Evolutionary conservation across 2,113 vertebrate species (phyloP), one percentile per base, ranked within the genome.

Genomic region (Macrotus californicus): DNA sequence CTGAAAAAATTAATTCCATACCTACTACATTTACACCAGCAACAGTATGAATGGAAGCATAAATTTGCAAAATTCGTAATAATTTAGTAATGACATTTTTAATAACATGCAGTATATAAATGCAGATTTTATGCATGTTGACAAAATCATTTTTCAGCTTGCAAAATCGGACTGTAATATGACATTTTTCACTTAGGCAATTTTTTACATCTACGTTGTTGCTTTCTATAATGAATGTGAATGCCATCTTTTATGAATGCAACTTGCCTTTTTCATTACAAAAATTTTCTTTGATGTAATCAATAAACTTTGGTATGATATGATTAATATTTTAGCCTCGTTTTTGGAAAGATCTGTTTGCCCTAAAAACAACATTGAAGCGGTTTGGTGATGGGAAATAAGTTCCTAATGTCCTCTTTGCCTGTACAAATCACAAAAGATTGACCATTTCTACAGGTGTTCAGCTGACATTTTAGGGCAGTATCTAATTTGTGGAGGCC

Each of bases 221-320:
- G 98, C 98, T 98, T 98, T 98, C 97, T 98, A 98, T 98, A 97
- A 98, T 97, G 98, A 98, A 98, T 98, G 98, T 98, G 98, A 98
- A 98, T 98, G 98, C 97, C 97, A 97, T 96, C 98, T 98, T 98
- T 98, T 98, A 98, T 97, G 98, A 98, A 98, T 98, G 98, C 98
- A 97, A 98, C 82, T 98, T 98, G 98, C 98, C 98, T 98, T 98
- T 98, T 98, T 98, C 98, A 98, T 98, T 98, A 98, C 96, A 89
- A 90, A 98, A 94, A 97, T 97, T 98, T 98, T 97, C 96, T 98
- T 98, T 97, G 97, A 98, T 98, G 98, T 98, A 98, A 98, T 98
- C 98, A 98, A 98, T 98, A 98, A 98, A 98, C 98, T 98, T 98
- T 98, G 98, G 97, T 98, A 98, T 98, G 98, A 98, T 98, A 98